Evolutionary conservation across 2,888 invertebrate species (phyloP).

Genomic region (Drosophila birchii): DNA sequence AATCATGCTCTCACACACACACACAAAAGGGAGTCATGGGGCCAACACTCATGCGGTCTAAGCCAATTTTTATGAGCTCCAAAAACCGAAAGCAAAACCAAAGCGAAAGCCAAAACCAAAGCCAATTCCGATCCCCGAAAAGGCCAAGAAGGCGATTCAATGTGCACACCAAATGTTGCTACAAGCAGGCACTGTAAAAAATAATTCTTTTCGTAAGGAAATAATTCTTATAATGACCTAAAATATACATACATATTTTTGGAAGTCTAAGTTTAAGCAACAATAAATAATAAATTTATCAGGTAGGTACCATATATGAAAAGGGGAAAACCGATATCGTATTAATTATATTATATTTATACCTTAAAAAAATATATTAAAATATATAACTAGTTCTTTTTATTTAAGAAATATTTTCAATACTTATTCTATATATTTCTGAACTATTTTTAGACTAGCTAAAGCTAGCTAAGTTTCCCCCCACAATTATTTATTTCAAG

Average conservation of each 20-base stretch:
- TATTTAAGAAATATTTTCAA: background rate
- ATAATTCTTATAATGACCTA: background rate
- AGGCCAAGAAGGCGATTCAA: constrained; percentile 45
- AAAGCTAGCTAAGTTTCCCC: background rate
- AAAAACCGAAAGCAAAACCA: constrained; percentile 23
- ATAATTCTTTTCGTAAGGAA: background rate
- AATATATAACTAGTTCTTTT: too few species aligned
- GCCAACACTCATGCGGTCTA: constrained; percentile 29
- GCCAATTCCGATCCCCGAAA: constrained; percentile 37
- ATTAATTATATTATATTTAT: too few species aligned
- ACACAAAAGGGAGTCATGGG: background rate
- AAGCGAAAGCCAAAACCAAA: constrained; percentile 37
- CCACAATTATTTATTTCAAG: background rate
- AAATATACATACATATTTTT: too few species aligned
- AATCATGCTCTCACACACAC: constrained; percentile 32
- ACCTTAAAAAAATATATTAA: background rate
- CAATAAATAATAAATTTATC: background rate
- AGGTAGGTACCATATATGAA: background rate
- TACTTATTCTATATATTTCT: background rate
- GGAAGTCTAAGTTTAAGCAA: too few species aligned
- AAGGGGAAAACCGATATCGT: too few species aligned
- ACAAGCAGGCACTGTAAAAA: constrained; percentile 18
- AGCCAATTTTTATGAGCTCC: constrained; percentile 63
- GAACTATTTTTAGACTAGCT: background rate
- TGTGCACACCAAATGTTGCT: constrained; percentile 47